A percentile compares a stretch with the other conserved stretches of the same genome.
Evolutionary conservation across 1,140 invertebrate species (phyloP).

Genomic region (Zophobas atratus): DNA sequence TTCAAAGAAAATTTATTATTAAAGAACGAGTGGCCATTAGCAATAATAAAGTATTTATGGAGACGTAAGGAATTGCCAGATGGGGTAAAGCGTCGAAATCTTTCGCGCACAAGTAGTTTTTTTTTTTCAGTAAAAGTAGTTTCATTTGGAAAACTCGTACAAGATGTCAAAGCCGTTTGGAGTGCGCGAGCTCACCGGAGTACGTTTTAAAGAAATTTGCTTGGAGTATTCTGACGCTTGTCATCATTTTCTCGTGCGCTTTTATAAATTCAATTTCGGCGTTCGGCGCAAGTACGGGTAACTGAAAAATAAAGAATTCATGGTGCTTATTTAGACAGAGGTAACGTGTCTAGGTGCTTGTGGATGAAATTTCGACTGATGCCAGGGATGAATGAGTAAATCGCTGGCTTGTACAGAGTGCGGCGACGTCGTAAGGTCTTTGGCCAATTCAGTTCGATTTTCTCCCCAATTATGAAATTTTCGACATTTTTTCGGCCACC

Average conservation of each 20-base stretch:
- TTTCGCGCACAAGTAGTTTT: too few species aligned
- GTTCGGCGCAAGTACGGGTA: conserved; percentile 5
- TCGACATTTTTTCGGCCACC: too few species aligned
- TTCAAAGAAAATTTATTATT: conserved; percentile 53
- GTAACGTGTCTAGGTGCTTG: not conserved
- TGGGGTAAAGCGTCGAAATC: not conserved
- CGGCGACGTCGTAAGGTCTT: too few species aligned
- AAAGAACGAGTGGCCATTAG: conserved; percentile 46
- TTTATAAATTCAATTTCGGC: conserved; percentile 25
- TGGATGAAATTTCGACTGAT: not conserved
- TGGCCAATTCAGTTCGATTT: too few species aligned
- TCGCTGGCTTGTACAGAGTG: not conserved
- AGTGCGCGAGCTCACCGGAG: conserved; percentile 1
- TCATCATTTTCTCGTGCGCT: conserved; percentile 23
- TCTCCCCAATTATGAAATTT: too few species aligned
- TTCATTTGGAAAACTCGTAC: conserved; percentile 3
- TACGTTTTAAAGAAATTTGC: conserved; percentile 32
- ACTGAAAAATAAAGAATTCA: conserved; percentile 22
- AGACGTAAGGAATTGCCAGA: not conserved
- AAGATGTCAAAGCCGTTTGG: conserved; percentile 17
- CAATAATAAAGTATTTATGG: conserved; percentile 49
- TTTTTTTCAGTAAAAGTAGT: conserved; percentile 1
- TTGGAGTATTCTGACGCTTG: not conserved
- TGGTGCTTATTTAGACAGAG: conserved; percentile 18
- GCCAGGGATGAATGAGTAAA: not conserved